Conservation (phyloP, 2,113 vertebrate species). For the Mugil cephalus region DNA sequence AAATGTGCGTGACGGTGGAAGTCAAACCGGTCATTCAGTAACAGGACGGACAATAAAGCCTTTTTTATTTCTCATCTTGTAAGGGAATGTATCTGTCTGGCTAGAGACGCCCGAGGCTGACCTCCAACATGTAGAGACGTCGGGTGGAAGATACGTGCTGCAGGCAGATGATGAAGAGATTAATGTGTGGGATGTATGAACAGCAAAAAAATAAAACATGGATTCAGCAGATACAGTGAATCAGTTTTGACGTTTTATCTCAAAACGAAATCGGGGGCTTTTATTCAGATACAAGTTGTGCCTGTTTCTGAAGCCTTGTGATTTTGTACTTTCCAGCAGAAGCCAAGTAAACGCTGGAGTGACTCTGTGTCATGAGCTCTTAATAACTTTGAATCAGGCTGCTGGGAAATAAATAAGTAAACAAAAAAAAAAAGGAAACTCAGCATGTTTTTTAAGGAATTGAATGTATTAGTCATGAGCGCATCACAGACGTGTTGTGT, state of each 20-base stretch:
- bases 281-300: constrained; percentile 15
- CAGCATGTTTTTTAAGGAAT: constrained; percentile 26
- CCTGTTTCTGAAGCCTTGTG: background rate
- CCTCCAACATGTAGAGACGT: constrained; percentile 14
- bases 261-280: constrained; percentile 1
- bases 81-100: constrained; percentile 68
- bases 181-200: constrained; percentile 41
- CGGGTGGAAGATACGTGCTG: constrained; percentile 17
- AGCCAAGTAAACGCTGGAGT: background rate
- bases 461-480: constrained; percentile 10
- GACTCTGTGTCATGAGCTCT: constrained; percentile 8
- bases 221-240: background rate
- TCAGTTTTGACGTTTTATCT: background rate
- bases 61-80: constrained; percentile 30
- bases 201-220: background rate
- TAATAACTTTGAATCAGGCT: constrained; percentile 34
- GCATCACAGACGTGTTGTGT: background rate
- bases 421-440: constrained; percentile 29
- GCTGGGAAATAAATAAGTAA: constrained; percentile 26
- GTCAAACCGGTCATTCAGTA: background rate
- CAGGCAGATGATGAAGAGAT: constrained; percentile 49
- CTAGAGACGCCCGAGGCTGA: constrained; percentile 43
- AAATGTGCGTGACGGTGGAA: constrained; percentile 23
- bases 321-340: background rate
- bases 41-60: constrained; percentile 40